Evolutionary conservation across 2,797 vertebrate genomes (phyloP).

Genomic region (Apogon talboti): DNA sequence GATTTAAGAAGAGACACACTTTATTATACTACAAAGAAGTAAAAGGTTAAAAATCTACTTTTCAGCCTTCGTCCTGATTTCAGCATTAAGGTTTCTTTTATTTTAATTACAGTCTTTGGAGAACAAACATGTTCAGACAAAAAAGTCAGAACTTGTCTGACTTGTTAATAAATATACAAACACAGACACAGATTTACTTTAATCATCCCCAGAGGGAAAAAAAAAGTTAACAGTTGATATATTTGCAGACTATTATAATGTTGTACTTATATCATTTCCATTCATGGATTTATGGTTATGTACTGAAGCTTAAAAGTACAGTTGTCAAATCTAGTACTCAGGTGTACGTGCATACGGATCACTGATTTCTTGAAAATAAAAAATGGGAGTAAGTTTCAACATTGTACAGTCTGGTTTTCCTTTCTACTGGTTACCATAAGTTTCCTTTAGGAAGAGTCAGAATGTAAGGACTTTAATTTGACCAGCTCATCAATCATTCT

Average conservation of each 20-base stretch:
- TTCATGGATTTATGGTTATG: neutral
- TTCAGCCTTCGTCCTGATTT: slow-evolving; percentile 1
- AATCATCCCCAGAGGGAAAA: no score
- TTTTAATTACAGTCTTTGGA: neutral
- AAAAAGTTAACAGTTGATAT: neutral
- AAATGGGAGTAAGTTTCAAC: slow-evolving; percentile 15
- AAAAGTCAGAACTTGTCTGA: neutral
- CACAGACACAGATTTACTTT: no score
- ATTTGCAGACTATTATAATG: slow-evolving; percentile 12
- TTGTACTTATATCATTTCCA: slow-evolving; percentile 14
- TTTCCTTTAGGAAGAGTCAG: neutral
- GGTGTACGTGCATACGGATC: slow-evolving; percentile 37
- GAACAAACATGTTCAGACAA: neutral
- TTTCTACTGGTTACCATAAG: neutral
- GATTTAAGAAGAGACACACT: slow-evolving; percentile 13
- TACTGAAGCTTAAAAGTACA: slow-evolving; percentile 20
- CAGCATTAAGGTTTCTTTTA: neutral
- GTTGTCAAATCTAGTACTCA: slow-evolving; percentile 34
- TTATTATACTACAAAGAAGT: slow-evolving; percentile 14
- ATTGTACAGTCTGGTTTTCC: neutral
- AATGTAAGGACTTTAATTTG: neutral
- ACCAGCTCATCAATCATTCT: no score
- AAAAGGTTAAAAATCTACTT: slow-evolving; percentile 10
- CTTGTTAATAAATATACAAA: neutral
- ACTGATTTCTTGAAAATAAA: slow-evolving; percentile 36